Evolutionary conservation across 2,113 vertebrate species (phyloP), one percentile per base, ranked within the genome.

Genomic region (Mustelus asterias): DNA sequence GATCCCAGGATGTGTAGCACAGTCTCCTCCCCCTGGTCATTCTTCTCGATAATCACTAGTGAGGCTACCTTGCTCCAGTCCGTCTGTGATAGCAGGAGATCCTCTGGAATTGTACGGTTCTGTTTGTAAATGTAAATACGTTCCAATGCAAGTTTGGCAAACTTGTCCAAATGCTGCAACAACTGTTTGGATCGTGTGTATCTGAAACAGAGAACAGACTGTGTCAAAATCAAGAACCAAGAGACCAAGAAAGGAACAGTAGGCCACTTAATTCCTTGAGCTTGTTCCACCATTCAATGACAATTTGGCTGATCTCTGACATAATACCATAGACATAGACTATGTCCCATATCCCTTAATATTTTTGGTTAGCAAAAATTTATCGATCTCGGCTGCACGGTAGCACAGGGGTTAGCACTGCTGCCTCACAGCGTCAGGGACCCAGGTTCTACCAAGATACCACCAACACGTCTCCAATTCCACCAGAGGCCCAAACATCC

Each of bases 131-230:
- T 97, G 96, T 98, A 97, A 95, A 98, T 98, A 94, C 97, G 97
- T 63, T 97, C 97, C 67, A 98, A 97, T 0, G 98, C 97, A 0
- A 96, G 97, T 0, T 97, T 97, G 0, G 98, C 97, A 37, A 98
- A 97, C n/a, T 96, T 96, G 48, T 98, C 98, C 97, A 98, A 96
- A 44, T 98, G 98, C n/a, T 96, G 96, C 93, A 98, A 96, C 95
- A 97, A 67, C 7, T 96, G 97, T 96, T 96, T 97, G 72, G 97
- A 97, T 96, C 97, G 96, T 0, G 98, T 97, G 95, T 98, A 98
- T 63, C 98, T 98, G 96, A 0, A 41, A 96, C 83, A 72, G 26
- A 8, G 20, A 44, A 22, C n/a, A 69, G 65, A 70, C 10, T 16
- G 5, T n/a, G 7, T 63, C 16, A 65, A 93, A 26, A 92, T 65